Base-by-base conservation (phyloP, 2,888 invertebrate species). In the Drosophila pullipes region DNA sequence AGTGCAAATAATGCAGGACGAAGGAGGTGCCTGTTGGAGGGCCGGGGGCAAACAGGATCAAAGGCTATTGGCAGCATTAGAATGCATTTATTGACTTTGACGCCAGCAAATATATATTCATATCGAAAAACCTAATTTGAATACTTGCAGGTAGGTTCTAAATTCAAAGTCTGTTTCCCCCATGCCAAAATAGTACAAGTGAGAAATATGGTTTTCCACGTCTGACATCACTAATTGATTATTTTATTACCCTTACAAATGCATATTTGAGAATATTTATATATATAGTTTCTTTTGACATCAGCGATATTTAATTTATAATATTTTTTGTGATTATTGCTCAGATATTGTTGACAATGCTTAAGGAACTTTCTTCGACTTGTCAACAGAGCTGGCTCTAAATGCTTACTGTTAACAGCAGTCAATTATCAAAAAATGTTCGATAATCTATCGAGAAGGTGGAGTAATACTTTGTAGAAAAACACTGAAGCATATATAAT, bases 81-180 rank as follows among this genome's bases (percentile, higher is more conserved):
- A 81, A 68, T 72, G 67, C 72, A 81, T 87, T 82, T 69, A 87
- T 87, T 82, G 67, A 80, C 62, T 71, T 77, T 65, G 31, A 54
- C 25, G 25, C 37, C 28, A 33, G 11, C 7, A 35, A 57, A 39
- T 54, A 49, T 54, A 70, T 31, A 31, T 52, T 35, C 16, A 39
- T 39, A n/a, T 16, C 13, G 28, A 41, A 53, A 37, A 58, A 30
- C 52, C 57, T 31, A 11, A 53, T 65, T 67, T 68, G 44, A 54
- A 55, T 39, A 58, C 31, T 18, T 33, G 11, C 5, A 22, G n/a
- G 13, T 31, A 5, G 18, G 11, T 44, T 22, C 6, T 3, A 16
- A 13, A 7, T 59, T 28, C 50, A 50, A 50, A 28, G 5, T 18
- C 13, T 5, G 10, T 18, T 49, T 49, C 3, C 13, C 5, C 13